Conservation (phyloP, 2,113 vertebrate species). For the Onychorhynchus coronatus region DNA sequence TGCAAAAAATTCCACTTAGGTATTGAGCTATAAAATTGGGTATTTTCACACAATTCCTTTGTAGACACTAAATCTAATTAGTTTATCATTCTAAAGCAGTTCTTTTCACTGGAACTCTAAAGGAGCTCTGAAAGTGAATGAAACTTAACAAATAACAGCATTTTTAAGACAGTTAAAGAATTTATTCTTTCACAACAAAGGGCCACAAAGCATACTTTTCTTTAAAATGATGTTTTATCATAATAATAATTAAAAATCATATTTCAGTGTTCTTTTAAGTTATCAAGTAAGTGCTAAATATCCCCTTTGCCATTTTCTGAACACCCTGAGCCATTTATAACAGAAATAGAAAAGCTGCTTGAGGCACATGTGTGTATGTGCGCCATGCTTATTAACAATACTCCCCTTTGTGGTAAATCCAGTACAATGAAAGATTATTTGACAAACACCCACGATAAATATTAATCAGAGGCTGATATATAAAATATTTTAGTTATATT, state of each 20-base stretch:
- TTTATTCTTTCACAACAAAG: conserved; percentile 23
- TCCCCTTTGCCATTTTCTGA: background rate
- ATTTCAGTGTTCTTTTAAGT: background rate
- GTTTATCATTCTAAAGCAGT: background rate
- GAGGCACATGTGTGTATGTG: too few relatives aligned
- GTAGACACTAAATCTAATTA: background rate
- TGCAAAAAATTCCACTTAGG: background rate
- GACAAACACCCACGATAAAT: background rate
- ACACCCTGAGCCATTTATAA: background rate
- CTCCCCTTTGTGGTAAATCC: background rate
- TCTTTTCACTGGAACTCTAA: background rate
- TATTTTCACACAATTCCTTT: background rate
- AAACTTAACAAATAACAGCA: background rate
- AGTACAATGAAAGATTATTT: background rate
- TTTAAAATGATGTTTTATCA: background rate
- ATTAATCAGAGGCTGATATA: background rate
- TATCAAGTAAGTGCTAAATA: background rate
- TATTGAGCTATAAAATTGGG: background rate
- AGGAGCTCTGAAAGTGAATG: background rate
- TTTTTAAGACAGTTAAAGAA: background rate
- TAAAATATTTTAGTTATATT: background rate
- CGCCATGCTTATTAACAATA: background rate
- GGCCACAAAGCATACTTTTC: background rate
- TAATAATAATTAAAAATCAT: background rate
- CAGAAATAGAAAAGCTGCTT: background rate